Evolutionary conservation across 2,113 vertebrate species (phyloP).

Genomic region (Anseranas semipalmata): DNA sequence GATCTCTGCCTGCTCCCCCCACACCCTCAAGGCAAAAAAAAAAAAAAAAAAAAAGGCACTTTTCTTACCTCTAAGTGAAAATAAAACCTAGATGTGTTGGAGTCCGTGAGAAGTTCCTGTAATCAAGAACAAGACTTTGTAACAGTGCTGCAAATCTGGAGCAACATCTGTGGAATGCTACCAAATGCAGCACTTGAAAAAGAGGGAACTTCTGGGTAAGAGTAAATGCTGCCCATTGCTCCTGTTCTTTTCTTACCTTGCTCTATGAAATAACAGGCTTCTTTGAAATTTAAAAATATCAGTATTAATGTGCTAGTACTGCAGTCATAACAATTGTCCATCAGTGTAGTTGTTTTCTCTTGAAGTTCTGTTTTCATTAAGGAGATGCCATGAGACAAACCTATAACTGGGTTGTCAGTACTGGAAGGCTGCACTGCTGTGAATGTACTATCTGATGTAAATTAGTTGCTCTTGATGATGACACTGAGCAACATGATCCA

Average conservation of each 20-base stretch:
- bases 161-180: neutral
- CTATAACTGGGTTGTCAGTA: neutral
- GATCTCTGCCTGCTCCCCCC: neutral
- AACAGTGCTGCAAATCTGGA: neutral
- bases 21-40: accelerated
- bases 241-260: neutral
- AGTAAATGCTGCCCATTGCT: neutral
- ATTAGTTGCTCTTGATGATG: neutral
- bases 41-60: neutral
- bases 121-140: conserved; percentile 16
- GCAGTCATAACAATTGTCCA: neutral
- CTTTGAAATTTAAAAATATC: neutral
- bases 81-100: conserved; percentile 75
- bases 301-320: neutral
- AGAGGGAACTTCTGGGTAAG: neutral
- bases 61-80: conserved; percentile 78
- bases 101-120: conserved; percentile 80
- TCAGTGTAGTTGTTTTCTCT: neutral
- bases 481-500: neutral
- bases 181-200: neutral
- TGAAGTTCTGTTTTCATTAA: neutral
- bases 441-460: neutral
- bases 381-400: neutral
- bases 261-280: neutral
- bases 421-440: neutral